Evolutionary conservation across 1,140 invertebrate genomes (phyloP), one percentile per base, ranked within the genome.

Genomic region (Heliconius eleuchia): DNA sequence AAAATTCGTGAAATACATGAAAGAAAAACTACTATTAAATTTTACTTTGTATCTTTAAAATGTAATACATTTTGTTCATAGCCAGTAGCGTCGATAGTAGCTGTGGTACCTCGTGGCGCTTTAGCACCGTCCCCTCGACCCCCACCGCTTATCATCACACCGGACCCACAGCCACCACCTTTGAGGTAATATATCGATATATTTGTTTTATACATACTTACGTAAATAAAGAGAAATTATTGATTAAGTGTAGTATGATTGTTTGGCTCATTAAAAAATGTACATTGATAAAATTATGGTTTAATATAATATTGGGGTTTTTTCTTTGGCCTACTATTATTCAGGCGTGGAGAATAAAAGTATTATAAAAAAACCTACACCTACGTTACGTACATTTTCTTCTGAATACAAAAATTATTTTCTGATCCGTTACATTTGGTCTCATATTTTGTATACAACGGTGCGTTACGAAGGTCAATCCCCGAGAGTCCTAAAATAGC

Each of bases 51-150:
- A 0, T 57, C 23, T 57, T 23, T 2, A 9, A 9, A 19, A 57
- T n/a, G 2, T n/a, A 23, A 66, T 27, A 30, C 46, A 19, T 30
- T 42, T 77, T 34, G 1, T 82, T 85, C 83, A 30, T 85, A 96
- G 95, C 91, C 94, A 23, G 95, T 95, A 55, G 94, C 95, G 39
- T 94, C 94, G 18, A 95, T 95, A 74, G 95, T 95, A 42, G 95
- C 95, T 66, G 95, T 95, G 27, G 95, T 96, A 23, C 92, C 93
- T 27, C 89, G 95, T 37, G 94, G 95, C 9, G 89, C 94, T 6
- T 87, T 95, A 1, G 88, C 89, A 2, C 88, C 92, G 1, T 88
- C 93, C 7, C 85, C 91, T 0, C 87, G 87, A 30, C 91, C 91
- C 0, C 91, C 91, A 1, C 87, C 91, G 1, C 84, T 91, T 50